Percentiles rank a stretch among this genome's conserved stretches.
Conservation (phyloP, 1,140 invertebrate species). For the Drosophila ogumai region DNA sequence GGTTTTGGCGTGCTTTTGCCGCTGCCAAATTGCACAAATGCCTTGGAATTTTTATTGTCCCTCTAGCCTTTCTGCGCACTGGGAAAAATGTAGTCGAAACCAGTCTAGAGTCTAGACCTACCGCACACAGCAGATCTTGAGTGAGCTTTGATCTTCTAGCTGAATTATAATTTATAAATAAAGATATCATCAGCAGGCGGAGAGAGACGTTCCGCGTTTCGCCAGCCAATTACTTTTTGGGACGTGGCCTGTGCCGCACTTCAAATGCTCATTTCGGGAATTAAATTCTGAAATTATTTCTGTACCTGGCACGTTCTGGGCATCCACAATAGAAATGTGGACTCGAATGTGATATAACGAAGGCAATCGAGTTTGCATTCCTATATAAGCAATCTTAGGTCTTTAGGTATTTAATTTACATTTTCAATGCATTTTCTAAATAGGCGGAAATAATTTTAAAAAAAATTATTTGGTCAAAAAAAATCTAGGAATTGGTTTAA, state of each 20-base stretch:
- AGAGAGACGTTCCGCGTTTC: conserved; percentile 55
- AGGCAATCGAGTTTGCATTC: not conserved
- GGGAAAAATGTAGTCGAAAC: conserved; percentile 23
- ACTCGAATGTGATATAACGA: conserved; percentile 38
- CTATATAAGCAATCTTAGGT: not conserved
- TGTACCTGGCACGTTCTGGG: conserved; percentile 51
- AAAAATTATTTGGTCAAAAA: no score
- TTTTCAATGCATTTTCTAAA: not conserved
- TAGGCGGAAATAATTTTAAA: no score
- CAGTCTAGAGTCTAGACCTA: conserved; percentile 55
- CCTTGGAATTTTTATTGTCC: conserved; percentile 75
- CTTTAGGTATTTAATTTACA: not conserved
- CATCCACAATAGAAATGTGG: conserved; percentile 49
- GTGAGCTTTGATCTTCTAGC: conserved; percentile 72
- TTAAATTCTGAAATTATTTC: conserved; percentile 22
- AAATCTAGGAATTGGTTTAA: no score
- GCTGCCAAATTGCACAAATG: conserved; percentile 74
- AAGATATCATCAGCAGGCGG: conserved; percentile 67
- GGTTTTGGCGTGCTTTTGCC: conserved; percentile 62
- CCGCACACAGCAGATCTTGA: conserved; percentile 45
- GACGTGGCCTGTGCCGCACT: conserved; percentile 44
- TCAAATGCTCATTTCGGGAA: conserved; percentile 49
- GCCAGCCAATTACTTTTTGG: conserved; percentile 61
- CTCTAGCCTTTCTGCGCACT: conserved; percentile 30
- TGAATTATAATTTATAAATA: conserved; percentile 69